A percentile compares a stretch with the other conserved stretches of the same genome.
These are phyloP conservation scores for Raja brachyura DNA, from an alignment of 2,113 vertebrate species.

Conservation along the genomic window DNA sequence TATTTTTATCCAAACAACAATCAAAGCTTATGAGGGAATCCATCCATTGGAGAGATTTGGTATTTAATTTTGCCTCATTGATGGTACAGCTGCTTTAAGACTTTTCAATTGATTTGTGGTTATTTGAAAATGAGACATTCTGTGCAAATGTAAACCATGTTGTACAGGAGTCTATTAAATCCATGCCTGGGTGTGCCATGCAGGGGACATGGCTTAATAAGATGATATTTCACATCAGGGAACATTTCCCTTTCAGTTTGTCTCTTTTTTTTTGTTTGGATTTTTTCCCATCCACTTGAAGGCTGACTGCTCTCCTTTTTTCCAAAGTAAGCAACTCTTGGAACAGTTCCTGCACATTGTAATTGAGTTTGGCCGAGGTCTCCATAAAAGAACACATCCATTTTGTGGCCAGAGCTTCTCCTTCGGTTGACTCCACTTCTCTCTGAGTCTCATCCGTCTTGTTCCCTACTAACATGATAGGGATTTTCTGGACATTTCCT, in stretches of 20 bases:
- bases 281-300: slow-evolving; percentile 56
- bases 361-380: slow-evolving; percentile 57
- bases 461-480: slow-evolving; percentile 58
- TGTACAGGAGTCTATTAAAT: slow-evolving; percentile 21
- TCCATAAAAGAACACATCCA: slow-evolving; percentile 66
- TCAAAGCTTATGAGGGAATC: not conserved
- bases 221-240: slow-evolving; percentile 52
- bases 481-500: slow-evolving; percentile 51
- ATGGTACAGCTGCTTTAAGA: not conserved
- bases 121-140: not conserved
- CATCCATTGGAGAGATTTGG: not conserved
- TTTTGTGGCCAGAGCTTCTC: slow-evolving; percentile 51
- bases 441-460: slow-evolving; percentile 53
- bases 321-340: slow-evolving; percentile 57
- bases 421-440: slow-evolving; percentile 54
- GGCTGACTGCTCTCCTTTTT: slow-evolving; percentile 51
- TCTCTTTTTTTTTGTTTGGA: slow-evolving; percentile 52
- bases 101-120: not conserved
- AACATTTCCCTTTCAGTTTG: slow-evolving; percentile 58
- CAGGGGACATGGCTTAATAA: not conserved
- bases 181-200: slow-evolving; percentile 22
- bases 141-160: not conserved
- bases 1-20: slow-evolving; percentile 6
- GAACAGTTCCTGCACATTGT: slow-evolving; percentile 62
- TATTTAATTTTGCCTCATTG: not conserved